Conservation (phyloP, 2,888 invertebrate genomes). For the Luffia ferchaultella region DNA sequence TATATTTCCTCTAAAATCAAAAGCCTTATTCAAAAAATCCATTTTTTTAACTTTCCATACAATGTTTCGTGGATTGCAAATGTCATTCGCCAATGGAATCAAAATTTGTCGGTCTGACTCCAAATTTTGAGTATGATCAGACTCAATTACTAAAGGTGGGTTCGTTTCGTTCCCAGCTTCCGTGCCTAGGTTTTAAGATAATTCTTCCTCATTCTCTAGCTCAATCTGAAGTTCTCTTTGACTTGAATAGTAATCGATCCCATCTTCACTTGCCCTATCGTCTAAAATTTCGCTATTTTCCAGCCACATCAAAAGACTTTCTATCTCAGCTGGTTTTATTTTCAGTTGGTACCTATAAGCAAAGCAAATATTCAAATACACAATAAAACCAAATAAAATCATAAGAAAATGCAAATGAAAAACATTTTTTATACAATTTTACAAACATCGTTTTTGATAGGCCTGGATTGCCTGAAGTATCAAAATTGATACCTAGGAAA, state of each 20-base stretch:
- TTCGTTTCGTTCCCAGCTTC: slow-evolving; percentile 15
- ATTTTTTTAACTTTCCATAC: slow-evolving; percentile 26
- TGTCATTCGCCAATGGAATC: slow-evolving; percentile 20
- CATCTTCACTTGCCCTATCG: slow-evolving; percentile 23
- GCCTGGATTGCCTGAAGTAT: slow-evolving; percentile 18
- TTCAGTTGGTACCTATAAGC: slow-evolving; percentile 17
- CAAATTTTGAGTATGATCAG: slow-evolving; percentile 16
- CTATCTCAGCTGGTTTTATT: slow-evolving; percentile 24
- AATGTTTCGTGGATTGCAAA: slow-evolving; percentile 22
- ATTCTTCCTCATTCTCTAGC: slow-evolving; percentile 23
- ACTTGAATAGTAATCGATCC: slow-evolving; percentile 23
- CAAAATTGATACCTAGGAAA: slow-evolving; percentile 21
- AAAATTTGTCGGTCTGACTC: slow-evolving; percentile 18
- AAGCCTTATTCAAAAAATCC: slow-evolving; percentile 21
- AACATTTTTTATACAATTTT: slow-evolving; percentile 17
- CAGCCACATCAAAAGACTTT: slow-evolving; percentile 22
- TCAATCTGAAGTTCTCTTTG: slow-evolving; percentile 23
- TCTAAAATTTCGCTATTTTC: slow-evolving; percentile 24
- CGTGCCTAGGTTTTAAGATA: slow-evolving; percentile 20
- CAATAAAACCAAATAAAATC: slow-evolving; percentile 22
- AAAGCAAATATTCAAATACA: slow-evolving; percentile 11
- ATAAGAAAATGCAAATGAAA: slow-evolving; percentile 9
- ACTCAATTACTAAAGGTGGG: neutral
- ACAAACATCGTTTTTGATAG: slow-evolving; percentile 22
- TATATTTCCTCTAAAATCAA: neutral